Conservation (phyloP, 1,140 invertebrate species). For the Drosophila lowei region DNA sequence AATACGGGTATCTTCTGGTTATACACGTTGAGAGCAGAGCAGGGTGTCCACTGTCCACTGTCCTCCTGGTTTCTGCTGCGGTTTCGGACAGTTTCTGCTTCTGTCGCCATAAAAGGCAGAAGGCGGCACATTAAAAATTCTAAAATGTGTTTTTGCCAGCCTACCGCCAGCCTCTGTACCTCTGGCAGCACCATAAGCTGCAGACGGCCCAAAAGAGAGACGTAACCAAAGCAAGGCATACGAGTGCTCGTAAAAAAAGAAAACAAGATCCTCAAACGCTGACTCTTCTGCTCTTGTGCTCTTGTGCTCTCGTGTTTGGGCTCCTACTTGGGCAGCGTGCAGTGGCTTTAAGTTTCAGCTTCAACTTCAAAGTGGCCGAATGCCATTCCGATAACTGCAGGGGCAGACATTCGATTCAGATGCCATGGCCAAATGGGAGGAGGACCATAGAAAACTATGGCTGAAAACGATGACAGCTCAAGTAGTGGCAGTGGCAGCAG, state of each 20-base stretch:
- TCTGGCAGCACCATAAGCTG: constrained; percentile 49
- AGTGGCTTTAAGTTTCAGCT: constrained; percentile 1
- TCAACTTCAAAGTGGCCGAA: constrained; percentile 68
- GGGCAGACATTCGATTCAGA: constrained; percentile 44
- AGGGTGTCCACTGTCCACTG: constrained; percentile 18
- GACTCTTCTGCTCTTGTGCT: not conserved
- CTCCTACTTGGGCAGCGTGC: not conserved
- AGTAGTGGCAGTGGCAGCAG: constrained; percentile 18
- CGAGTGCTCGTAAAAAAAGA: too few species aligned
- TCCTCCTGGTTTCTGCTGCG: constrained; percentile 12
- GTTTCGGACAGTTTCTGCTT: constrained; percentile 35
- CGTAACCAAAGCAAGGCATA: constrained; percentile 10
- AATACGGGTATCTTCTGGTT: constrained; percentile 49
- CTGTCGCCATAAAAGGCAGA: constrained; percentile 71
- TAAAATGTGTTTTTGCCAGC: constrained; percentile 73
- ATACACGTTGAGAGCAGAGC: constrained; percentile 18
- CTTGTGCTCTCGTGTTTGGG: constrained; percentile 1
- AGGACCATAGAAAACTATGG: constrained; percentile 35
- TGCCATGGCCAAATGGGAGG: constrained; percentile 27
- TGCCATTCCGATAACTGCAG: constrained; percentile 50
- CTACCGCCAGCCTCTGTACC: constrained; percentile 19
- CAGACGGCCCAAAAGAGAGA: constrained; percentile 24
- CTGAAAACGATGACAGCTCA: constrained; percentile 43
- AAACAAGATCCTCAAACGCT: constrained; percentile 1
- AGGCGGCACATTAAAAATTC: constrained; percentile 79